Evolutionary conservation across 2,888 invertebrate genomes (phyloP), one percentile per base, ranked within the genome.

Genomic region (Pseudococcus viburni): DNA sequence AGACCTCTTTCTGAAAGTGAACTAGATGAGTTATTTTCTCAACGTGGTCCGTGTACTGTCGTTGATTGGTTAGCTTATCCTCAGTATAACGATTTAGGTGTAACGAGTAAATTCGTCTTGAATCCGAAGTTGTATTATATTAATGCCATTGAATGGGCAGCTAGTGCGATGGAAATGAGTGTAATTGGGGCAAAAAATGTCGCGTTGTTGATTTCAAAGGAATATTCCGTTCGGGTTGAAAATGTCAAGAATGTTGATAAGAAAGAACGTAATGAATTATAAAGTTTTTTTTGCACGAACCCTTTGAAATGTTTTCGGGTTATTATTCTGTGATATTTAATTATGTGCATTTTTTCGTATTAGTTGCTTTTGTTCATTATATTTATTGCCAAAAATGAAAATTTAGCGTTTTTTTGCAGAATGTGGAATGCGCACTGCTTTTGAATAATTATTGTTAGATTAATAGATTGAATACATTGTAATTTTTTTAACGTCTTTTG

Each of bases 101-200:
- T 86, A 26, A 39, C 92, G 51, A 91, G 92, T 42, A 83, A 51
- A 33, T 94, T 94, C 90, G 92, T 93, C 77, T 90, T 94, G 12
- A 91, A 93, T 90, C 91, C 93, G 73, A 91, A 92, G 22, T 90
- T 95, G 84, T 95, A 93, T 90, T 93, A 94, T 90, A 91, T 94
- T 0, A 95, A 94, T 91, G 93, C 93, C 7, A 93, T 95, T 86
- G 95, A 95, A 91, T 93, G 93, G 93, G 93, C 93, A 1, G 94
- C 94, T 0, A 94, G 94, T 90, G 94, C 94, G 0, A 94, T 95
- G 93, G 95, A 95, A 92, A 95, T 94, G 94, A 93, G 93, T 90
- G 92, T 92, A 9, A 93, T 95, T 89, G 93, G 93, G 73, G 94
- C 93, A 4, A 92, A 93, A 90, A 95, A 95, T 91, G 93, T 93